Percentiles rank a stretch among this genome's conserved stretches.
phyloP scores from a whole-genome alignment of 2,888 invertebrate species.

The Drosophila ustulata region DNA sequence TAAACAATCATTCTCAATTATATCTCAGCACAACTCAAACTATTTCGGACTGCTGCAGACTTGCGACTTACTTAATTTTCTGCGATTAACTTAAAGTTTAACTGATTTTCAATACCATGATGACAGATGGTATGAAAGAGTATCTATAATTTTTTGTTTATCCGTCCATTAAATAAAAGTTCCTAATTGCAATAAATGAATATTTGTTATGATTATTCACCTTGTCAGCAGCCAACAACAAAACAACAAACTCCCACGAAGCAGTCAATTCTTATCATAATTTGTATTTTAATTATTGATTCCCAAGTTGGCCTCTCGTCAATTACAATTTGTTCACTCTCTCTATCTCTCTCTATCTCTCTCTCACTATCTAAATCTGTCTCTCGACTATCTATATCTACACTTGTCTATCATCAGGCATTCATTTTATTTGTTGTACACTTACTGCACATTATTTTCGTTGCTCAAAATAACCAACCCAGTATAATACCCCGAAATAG shows the following conservation, averaged over 20 bases:
- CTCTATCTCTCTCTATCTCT: not conserved
- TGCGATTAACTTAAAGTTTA: not conserved
- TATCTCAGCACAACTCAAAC: conserved; percentile 15
- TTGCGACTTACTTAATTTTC: conserved; percentile 20
- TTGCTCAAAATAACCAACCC: conserved; percentile 62
- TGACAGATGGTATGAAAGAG: conserved; percentile 19
- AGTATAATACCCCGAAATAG: conserved; percentile 43
- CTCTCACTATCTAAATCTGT: not conserved
- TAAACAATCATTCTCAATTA: conserved; percentile 11
- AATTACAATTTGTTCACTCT: conserved; percentile 43
- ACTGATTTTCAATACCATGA: not conserved
- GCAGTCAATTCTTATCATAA: conserved; percentile 57
- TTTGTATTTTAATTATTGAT: conserved; percentile 33
- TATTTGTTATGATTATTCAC: conserved; percentile 63
- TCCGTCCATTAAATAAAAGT: conserved; percentile 82
- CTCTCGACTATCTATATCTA: not conserved
- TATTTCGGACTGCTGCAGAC: conserved; percentile 29
- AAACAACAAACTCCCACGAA: conserved; percentile 49
- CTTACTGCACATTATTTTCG: conserved; percentile 57
- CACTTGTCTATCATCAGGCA: conserved; percentile 4
- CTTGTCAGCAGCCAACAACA: conserved; percentile 44
- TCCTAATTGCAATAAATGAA: conserved; percentile 80
- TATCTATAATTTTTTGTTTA: conserved; percentile 79
- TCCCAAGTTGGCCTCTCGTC: conserved; percentile 43
- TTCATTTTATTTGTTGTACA: conserved; percentile 16